Evolutionary conservation across 2,113 vertebrate species (phyloP).

Genomic region (Egretta garzetta): DNA sequence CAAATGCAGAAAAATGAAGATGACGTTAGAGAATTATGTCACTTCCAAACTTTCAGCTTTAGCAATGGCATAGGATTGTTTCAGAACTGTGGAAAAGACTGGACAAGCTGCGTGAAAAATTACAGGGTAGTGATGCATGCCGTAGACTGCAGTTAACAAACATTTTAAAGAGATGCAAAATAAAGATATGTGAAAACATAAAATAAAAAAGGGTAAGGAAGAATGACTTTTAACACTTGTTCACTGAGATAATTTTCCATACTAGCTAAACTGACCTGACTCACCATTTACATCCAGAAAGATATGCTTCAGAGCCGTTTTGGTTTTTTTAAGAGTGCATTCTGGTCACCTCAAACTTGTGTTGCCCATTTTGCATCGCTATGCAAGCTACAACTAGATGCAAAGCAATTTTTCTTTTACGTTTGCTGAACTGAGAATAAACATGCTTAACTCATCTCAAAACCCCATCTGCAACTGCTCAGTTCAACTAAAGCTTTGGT

Average conservation of each 20-base stretch:
- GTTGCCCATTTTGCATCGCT: not conserved
- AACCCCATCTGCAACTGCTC: not conserved
- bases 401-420: not conserved
- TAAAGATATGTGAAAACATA: not conserved
- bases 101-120: not conserved
- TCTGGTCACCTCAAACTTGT: not conserved
- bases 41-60: not conserved
- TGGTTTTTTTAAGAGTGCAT: not conserved
- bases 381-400: not conserved
- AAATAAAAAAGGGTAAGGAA: not conserved
- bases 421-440: not conserved
- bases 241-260: not conserved
- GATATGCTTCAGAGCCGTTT: not conserved
- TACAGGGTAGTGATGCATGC: not conserved
- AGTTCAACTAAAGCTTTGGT: not conserved
- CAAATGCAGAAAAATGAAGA: not conserved
- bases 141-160: not conserved
- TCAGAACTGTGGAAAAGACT: not conserved
- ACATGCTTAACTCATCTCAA: not conserved
- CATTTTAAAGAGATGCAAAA: not conserved
- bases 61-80: not conserved
- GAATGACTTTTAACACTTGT: not conserved
- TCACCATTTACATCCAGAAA: not conserved
- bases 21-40: not conserved
- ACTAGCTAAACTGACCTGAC: not conserved